A percentile compares a stretch with the other conserved stretches of the same genome.
Conservation (phyloP, 2,113 vertebrate genomes). For the Pygoscelis adeliae region DNA sequence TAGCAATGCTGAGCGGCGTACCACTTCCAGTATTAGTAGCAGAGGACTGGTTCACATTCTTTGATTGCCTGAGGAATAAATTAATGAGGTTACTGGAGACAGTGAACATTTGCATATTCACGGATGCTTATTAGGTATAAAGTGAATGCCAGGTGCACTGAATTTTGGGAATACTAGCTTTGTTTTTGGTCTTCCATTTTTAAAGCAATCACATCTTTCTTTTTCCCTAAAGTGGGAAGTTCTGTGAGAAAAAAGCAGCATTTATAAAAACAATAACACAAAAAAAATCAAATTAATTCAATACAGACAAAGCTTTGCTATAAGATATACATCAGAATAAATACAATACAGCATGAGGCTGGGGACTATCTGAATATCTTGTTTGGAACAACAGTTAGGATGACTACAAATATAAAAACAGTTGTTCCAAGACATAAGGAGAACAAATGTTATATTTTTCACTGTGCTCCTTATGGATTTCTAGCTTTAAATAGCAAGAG, state of each 20-base stretch:
- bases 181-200: slow-evolving; percentile 55
- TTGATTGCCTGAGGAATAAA: slow-evolving; percentile 85
- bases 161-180: slow-evolving; percentile 75
- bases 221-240: slow-evolving; percentile 47
- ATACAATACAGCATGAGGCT: slow-evolving; percentile 19
- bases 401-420: slow-evolving; percentile 40
- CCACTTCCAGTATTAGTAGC: slow-evolving; percentile 67
- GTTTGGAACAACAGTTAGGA: slow-evolving; percentile 47
- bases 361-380: slow-evolving; percentile 19
- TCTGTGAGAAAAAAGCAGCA: slow-evolving; percentile 42
- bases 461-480: slow-evolving; percentile 48
- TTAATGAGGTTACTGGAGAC: slow-evolving; percentile 83
- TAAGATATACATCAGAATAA: slow-evolving; percentile 51
- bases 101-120: slow-evolving; percentile 82
- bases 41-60: slow-evolving; percentile 75
- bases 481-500: slow-evolving; percentile 62
- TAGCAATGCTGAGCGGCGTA: slow-evolving; percentile 38
- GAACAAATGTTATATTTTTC: slow-evolving; percentile 42
- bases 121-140: slow-evolving; percentile 81
- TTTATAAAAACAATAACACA: background rate
- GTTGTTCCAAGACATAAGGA: slow-evolving; percentile 45
- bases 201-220: slow-evolving; percentile 62
- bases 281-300: slow-evolving; percentile 23
- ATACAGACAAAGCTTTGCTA: background rate
- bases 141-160: slow-evolving; percentile 79